A percentile compares a stretch with the other conserved stretches of the same genome.
These are phyloP conservation scores for Stenotaenia linearis DNA, from an alignment of 2,888 invertebrate species.

Conservation along the genomic window DNA sequence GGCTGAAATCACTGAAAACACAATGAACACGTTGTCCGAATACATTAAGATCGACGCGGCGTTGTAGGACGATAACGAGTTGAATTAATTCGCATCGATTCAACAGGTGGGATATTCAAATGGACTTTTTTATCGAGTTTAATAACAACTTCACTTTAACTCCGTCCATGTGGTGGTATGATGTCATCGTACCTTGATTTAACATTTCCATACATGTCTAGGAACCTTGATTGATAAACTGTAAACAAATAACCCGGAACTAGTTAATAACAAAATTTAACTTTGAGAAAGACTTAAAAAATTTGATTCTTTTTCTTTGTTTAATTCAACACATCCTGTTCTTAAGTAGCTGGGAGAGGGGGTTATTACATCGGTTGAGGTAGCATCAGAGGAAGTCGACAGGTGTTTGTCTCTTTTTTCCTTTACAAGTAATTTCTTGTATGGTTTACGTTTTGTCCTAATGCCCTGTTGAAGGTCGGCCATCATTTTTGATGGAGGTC, in stretches of 20 bases:
- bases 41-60: background rate
- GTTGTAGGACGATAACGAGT: background rate
- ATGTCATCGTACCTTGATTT: background rate
- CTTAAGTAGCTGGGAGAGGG: background rate
- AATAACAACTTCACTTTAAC: no score
- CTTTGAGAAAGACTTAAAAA: background rate
- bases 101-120: background rate
- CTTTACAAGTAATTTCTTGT: background rate
- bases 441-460: background rate
- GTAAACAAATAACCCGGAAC: background rate
- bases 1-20: background rate
- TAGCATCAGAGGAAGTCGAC: background rate
- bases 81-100: background rate
- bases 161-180: no score
- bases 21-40: background rate
- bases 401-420: background rate
- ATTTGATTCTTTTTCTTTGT: background rate
- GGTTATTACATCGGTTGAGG: background rate
- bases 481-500: background rate
- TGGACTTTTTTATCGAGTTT: no score
- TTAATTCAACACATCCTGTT: background rate
- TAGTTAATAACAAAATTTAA: background rate
- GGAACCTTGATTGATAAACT: background rate
- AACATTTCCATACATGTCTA: background rate
- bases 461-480: conserved; percentile 1